These are phyloP conservation scores for Tetranychus cinnabarinus DNA, from an alignment of 1,140 invertebrate species.

Conservation along the genomic window DNA sequence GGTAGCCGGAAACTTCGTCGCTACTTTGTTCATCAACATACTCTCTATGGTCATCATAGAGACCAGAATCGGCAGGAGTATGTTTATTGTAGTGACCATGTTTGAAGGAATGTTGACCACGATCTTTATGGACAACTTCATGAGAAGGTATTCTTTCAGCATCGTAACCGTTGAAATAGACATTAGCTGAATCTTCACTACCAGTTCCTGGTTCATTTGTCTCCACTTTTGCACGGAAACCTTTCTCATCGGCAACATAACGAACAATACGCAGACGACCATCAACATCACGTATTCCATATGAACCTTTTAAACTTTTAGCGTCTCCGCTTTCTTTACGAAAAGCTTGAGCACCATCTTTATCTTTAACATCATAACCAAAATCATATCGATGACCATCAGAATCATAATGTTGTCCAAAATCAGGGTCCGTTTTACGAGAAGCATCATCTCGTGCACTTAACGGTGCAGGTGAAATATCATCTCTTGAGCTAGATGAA, in stretches of 20 bases:
- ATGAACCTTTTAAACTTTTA: slow-evolving; percentile 12
- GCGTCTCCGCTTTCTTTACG: slow-evolving; percentile 8
- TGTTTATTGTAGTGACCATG: background rate
- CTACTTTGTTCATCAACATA: background rate
- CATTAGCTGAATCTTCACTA: background rate
- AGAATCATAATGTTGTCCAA: background rate
- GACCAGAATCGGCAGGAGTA: background rate
- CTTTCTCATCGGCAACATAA: slow-evolving; percentile 10
- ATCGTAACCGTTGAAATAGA: background rate
- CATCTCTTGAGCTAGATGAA: too few relatives aligned
- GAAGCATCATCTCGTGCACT: background rate
- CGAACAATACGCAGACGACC: slow-evolving; percentile 9
- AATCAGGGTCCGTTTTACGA: background rate
- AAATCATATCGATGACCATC: background rate
- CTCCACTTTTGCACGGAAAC: slow-evolving; percentile 8
- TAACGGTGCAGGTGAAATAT: too few relatives aligned
- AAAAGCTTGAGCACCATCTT: background rate
- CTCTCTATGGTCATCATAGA: background rate
- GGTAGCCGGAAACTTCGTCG: background rate
- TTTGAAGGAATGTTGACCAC: background rate
- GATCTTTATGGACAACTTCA: background rate
- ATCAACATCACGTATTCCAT: slow-evolving; percentile 11
- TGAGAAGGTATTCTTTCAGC: background rate
- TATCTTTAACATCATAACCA: background rate
- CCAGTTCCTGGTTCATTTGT: slow-evolving; percentile 6